phyloP scores from a whole-genome alignment of 1,140 invertebrate genomes.

The Drosophila mayri region DNA sequence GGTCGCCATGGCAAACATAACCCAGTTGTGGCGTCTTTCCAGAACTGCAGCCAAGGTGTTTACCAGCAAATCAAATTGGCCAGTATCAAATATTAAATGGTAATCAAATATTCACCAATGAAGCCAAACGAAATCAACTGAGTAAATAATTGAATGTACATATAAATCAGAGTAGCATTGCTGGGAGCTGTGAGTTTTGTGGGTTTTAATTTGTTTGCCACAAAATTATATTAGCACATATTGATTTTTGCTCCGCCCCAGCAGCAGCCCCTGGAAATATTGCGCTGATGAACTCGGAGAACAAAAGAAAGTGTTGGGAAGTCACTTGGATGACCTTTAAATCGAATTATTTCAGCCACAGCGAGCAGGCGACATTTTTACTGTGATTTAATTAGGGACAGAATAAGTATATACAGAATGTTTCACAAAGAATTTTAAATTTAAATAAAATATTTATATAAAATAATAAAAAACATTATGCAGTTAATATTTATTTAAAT shows the following conservation, averaged over 20 bases:
- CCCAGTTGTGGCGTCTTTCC: constrained; percentile 48
- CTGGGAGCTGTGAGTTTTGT: constrained; percentile 6
- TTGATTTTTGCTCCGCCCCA: constrained; percentile 60
- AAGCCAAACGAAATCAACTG: constrained; percentile 29
- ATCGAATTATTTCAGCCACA: constrained; percentile 34
- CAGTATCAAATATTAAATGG: constrained; percentile 55
- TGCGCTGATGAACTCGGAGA: constrained; percentile 53
- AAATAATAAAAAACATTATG: too few relatives aligned
- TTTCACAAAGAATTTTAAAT: neutral
- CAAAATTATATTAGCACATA: constrained; percentile 72
- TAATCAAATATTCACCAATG: constrained; percentile 45
- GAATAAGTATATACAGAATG: neutral
- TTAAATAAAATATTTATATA: neutral
- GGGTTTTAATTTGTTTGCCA: constrained; percentile 61
- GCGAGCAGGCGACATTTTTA: constrained; percentile 21
- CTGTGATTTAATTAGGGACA: constrained; percentile 30
- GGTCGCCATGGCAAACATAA: constrained; percentile 60
- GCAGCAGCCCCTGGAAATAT: constrained; percentile 35
- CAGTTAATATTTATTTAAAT: too few relatives aligned
- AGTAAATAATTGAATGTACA: constrained; percentile 39
- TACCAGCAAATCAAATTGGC: constrained; percentile 23
- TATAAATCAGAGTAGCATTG: constrained; percentile 32
- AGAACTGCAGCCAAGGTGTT: constrained; percentile 13
- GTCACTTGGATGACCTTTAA: constrained; percentile 40
- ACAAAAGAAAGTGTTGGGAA: constrained; percentile 17